These are phyloP conservation scores for Glossophaga mutica DNA, from an alignment of 2,797 vertebrate species.

Conservation along the genomic window DNA sequence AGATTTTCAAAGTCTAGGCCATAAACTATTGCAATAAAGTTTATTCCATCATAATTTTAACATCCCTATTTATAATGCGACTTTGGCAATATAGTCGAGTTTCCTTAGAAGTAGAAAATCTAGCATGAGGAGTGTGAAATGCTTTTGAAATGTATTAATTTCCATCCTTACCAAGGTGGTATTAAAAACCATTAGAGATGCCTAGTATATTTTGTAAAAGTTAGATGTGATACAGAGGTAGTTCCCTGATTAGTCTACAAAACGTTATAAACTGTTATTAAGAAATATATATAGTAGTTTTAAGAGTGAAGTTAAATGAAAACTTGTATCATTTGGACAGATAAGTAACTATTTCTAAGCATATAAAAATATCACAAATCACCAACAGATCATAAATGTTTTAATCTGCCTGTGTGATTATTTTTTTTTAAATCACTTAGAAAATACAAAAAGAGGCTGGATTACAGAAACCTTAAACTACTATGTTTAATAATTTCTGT, in stretches of 20 bases:
- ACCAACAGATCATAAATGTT: not conserved
- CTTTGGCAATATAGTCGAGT: not conserved
- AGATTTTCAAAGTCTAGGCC: not conserved
- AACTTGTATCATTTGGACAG: not conserved
- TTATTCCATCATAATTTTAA: not conserved
- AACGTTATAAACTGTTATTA: not conserved
- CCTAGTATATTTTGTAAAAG: not conserved
- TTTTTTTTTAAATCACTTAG: not conserved
- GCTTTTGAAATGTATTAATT: not conserved
- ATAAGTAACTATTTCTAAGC: not conserved
- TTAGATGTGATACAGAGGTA: not conserved
- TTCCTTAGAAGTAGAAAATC: not conserved
- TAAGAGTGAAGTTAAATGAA: conserved; percentile 25
- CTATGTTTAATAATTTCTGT: not conserved
- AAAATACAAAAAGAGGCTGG: not conserved
- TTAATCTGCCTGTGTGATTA: not conserved
- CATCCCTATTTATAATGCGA: not conserved
- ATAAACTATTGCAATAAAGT: not conserved
- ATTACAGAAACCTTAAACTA: not conserved
- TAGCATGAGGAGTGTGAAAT: not conserved
- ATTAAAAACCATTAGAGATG: not conserved
- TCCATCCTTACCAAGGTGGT: not conserved
- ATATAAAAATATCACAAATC: not conserved
- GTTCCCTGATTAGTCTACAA: not conserved
- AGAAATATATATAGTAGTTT: not conserved